Conservation (phyloP, 2,113 vertebrate genomes). For the Formicarius rufipectus region DNA sequence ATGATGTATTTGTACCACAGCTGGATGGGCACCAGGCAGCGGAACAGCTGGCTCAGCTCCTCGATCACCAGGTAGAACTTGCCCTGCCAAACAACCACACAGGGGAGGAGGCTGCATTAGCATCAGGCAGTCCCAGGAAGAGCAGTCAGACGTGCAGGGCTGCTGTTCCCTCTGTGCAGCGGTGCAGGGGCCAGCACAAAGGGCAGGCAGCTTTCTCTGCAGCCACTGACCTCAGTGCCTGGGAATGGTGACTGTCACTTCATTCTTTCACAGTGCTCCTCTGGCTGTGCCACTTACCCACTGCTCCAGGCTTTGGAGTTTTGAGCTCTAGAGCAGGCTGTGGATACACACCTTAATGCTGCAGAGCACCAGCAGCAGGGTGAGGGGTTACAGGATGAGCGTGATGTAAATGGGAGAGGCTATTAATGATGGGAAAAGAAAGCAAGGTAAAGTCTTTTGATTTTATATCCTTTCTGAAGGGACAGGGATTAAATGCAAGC, state of each 20-base stretch:
- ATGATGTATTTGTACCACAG: conserved; percentile 99
- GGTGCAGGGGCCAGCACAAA: background rate
- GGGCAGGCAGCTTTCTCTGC: background rate
- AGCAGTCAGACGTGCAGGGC: background rate
- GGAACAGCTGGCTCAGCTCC: conserved; percentile 96
- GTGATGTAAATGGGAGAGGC: background rate
- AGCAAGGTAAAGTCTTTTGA: background rate
- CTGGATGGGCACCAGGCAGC: conserved; percentile 95
- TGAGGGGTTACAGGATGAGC: background rate
- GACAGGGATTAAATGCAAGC: background rate
- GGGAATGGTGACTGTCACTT: background rate
- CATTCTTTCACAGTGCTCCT: background rate
- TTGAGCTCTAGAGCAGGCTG: background rate
- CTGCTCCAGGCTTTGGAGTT: background rate
- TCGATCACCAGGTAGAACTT: conserved; percentile 96
- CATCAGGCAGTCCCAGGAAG: background rate
- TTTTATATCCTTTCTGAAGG: background rate
- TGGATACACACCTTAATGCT: background rate
- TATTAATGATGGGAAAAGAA: background rate
- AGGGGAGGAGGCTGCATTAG: background rate
- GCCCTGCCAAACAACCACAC: conserved; percentile 77
- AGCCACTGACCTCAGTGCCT: background rate
- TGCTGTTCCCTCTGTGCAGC: conserved; percentile 18
- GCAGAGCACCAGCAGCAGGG: background rate
- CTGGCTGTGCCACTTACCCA: background rate